These are phyloP conservation scores for Cerceris rybyensis DNA, from an alignment of 2,888 invertebrate genomes.

Conservation along the genomic window DNA sequence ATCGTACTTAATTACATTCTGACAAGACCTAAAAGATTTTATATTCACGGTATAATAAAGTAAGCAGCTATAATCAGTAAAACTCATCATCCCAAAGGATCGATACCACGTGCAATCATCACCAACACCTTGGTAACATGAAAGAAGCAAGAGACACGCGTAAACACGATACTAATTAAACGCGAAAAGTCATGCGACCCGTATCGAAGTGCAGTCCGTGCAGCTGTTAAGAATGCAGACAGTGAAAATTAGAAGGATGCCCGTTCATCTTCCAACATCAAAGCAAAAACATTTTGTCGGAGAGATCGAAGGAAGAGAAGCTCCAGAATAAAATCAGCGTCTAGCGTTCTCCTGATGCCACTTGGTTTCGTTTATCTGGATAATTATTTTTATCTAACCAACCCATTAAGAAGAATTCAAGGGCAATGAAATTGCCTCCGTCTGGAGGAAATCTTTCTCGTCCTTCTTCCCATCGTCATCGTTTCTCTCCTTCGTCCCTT, in stretches of 20 bases:
- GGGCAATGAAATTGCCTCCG: conserved; percentile 76
- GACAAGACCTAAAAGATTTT: neutral
- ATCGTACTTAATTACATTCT: no score
- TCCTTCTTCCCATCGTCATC: conserved; percentile 15
- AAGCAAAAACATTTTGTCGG: conserved; percentile 74
- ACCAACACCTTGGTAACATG: conserved; percentile 12
- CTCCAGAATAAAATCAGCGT: conserved; percentile 61
- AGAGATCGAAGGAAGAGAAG: conserved; percentile 7
- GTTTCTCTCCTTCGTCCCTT: conserved; percentile 5
- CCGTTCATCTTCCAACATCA: conserved; percentile 76
- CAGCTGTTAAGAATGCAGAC: conserved; percentile 76
- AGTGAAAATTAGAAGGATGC: conserved; percentile 74
- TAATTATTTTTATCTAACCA: conserved; percentile 80
- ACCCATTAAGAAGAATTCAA: conserved; percentile 77
- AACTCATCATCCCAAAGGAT: conserved; percentile 9
- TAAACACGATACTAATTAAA: conserved; percentile 74
- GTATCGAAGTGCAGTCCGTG: conserved; percentile 56
- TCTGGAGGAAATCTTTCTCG: conserved; percentile 52
- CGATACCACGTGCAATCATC: conserved; percentile 32
- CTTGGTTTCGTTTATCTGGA: conserved; percentile 69
- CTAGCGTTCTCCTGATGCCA: conserved; percentile 56
- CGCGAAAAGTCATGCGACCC: conserved; percentile 53
- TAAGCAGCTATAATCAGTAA: neutral
- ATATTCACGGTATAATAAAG: neutral
- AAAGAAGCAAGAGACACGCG: conserved; percentile 53